These are phyloP conservation scores for Ormyrus labotus DNA, from an alignment of 2,888 invertebrate species.

Conservation along the genomic window DNA sequence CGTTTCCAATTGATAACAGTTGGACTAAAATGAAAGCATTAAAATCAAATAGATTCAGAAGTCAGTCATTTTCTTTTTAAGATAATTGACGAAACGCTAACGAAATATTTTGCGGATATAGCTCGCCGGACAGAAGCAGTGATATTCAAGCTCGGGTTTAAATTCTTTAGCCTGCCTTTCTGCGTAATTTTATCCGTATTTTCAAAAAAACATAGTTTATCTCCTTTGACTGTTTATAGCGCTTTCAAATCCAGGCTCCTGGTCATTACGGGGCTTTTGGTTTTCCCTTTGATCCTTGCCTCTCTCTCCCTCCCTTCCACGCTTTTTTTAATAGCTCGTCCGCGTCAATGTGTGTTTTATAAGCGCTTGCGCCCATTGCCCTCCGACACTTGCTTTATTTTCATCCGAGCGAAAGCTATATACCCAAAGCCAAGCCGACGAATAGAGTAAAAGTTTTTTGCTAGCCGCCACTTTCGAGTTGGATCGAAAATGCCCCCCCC, in stretches of 20 bases:
- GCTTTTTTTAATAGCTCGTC: conserved; percentile 8
- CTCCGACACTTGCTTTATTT: conserved; percentile 38
- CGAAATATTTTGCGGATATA: no score
- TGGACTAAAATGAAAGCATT: no score
- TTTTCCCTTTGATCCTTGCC: conserved; percentile 21
- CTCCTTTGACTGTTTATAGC: conserved; percentile 28
- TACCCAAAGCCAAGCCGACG: neutral
- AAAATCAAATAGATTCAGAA: no score
- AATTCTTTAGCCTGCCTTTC: neutral
- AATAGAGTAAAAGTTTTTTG: conserved; percentile 42
- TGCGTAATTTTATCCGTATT: neutral
- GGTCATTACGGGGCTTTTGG: conserved; percentile 28
- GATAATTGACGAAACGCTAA: no score
- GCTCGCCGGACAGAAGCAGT: no score
- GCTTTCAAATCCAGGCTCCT: conserved; percentile 35
- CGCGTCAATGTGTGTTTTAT: conserved; percentile 38
- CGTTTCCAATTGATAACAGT: no score
- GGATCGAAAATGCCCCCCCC: conserved; percentile 43
- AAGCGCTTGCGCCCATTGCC: conserved; percentile 22
- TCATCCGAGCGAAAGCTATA: neutral
- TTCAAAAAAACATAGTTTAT: conserved; percentile 33
- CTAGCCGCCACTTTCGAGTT: conserved; percentile 30
- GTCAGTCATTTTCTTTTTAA: no score
- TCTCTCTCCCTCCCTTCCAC: conserved; percentile 2
- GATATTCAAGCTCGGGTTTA: no score